phyloP scores from a whole-genome alignment of 1,140 invertebrate species.

The Sycobia sp. region DNA sequence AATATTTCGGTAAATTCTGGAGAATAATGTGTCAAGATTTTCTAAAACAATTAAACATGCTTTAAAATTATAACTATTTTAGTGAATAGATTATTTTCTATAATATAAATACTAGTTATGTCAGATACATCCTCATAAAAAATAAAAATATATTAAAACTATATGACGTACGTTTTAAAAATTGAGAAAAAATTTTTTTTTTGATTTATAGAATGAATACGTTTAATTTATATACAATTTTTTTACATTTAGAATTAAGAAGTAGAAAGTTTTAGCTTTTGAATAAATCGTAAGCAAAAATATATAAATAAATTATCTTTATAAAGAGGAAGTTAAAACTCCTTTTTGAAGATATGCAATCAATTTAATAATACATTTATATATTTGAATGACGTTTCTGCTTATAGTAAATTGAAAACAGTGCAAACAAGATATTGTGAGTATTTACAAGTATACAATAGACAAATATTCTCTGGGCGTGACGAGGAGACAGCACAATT shows the following conservation, averaged over 20 bases:
- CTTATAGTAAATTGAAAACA: background rate
- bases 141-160: constrained; percentile 23
- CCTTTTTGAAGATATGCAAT: constrained; percentile 4
- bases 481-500: constrained; percentile 41
- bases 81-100: too few species aligned
- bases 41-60: background rate
- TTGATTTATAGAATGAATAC: background rate
- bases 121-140: background rate
- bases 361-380: constrained; percentile 39
- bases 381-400: constrained; percentile 20
- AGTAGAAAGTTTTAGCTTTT: background rate
- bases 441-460: constrained; percentile 31
- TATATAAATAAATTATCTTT: constrained; percentile 20
- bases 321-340: background rate
- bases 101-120: background rate
- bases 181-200: constrained; percentile 1
- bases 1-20: too few species aligned
- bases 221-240: too few species aligned
- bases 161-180: constrained; percentile 35
- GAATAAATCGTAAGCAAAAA: background rate
- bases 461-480: constrained; percentile 36
- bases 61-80: too few species aligned
- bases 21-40: too few species aligned
- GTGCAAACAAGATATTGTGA: constrained; percentile 27
- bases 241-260: too few species aligned